Base-by-base conservation (phyloP, 2,113 vertebrate species). In the Hippoglossus stenolepis region DNA sequence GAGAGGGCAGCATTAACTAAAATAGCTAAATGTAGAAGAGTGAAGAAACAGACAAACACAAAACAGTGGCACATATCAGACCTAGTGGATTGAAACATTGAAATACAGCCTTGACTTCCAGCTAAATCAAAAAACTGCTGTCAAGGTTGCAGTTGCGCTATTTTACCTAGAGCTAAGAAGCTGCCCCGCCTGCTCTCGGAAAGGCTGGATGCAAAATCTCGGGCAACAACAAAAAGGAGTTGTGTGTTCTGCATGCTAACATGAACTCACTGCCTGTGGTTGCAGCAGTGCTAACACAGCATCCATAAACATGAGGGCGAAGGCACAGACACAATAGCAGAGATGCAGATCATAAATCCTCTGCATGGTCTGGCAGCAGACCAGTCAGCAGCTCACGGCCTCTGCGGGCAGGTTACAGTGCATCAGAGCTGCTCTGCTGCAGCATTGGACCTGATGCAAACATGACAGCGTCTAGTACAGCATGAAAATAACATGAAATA, bases 301-400 rank as follows among this genome's bases (percentile, higher is more conserved):
- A 93, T 92, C 78, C 86, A 93, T 92, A 94, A 93, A 91, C 89
- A 93, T 92, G 88, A 93, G 87, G 74, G 77, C 2, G 73, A 53
- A 68, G 75, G 77, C 81, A 75, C 77, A 64, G 17, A 38, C 60
- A 79, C 65, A 78, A 73, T 54, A 75, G 75, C 77, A 23, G 54
- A 23, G 72, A 83, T 61, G 79, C 76, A 79, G 53, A 76, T 87
- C 87, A 80, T 87, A 85, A 90, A 89, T 87, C 74, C 73, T 89
- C 65, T 17, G 65, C 79, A 45, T 49, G 66, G 47, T 59, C 40
- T 23, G 66, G 45, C 45, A 47, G 45, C 45, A 14, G 15, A 47
- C 45, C 45, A 49, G 14, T 60, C 80, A 85, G 85, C 62, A 84
- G 61, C 54, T 76, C 77, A 73, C 76, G 79, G 85, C 85, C 70